Conservation (phyloP, 2,797 vertebrate species). For the Eutrigla gurnardus region DNA sequence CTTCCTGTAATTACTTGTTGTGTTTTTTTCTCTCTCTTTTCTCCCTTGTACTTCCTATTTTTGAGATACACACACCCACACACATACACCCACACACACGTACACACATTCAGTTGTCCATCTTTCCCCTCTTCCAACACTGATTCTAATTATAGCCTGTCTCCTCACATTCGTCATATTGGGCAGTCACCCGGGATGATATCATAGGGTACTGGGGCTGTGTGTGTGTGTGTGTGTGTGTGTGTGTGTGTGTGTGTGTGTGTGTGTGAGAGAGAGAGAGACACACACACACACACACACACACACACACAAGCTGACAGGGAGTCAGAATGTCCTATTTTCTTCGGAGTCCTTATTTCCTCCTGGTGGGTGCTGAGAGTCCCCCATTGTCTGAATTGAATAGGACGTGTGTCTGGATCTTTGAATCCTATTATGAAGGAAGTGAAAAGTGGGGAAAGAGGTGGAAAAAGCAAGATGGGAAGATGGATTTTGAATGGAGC, state of each 20-base stretch:
- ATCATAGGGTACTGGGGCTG: constrained; percentile 34
- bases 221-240: not conserved
- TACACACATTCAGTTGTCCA: constrained; percentile 28
- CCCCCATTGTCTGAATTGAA: constrained; percentile 64
- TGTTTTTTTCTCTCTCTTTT: constrained; percentile 10
- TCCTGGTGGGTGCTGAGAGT: constrained; percentile 58
- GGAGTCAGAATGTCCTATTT: constrained; percentile 54
- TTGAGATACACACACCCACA: constrained; percentile 10
- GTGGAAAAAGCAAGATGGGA: constrained; percentile 8
- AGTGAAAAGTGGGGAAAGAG: constrained; percentile 52
- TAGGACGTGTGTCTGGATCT: constrained; percentile 63
- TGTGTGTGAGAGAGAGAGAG: not conserved
- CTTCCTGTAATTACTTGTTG: constrained; percentile 16
- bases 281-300: constrained; percentile 17
- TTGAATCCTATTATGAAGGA: constrained; percentile 68
- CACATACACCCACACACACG: constrained; percentile 12
- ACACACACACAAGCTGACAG: constrained; percentile 22
- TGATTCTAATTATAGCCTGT: constrained; percentile 68
- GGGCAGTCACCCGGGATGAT: constrained; percentile 64
- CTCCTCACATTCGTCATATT: constrained; percentile 71
- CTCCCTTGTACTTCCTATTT: constrained; percentile 6
- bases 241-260: constrained; percentile 7
- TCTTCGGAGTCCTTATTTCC: constrained; percentile 45
- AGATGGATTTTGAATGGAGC: constrained; percentile 53
- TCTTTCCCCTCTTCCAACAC: constrained; percentile 41